phyloP scores from a whole-genome alignment of 2,797 vertebrate species.

The Molossus molossus region DNA sequence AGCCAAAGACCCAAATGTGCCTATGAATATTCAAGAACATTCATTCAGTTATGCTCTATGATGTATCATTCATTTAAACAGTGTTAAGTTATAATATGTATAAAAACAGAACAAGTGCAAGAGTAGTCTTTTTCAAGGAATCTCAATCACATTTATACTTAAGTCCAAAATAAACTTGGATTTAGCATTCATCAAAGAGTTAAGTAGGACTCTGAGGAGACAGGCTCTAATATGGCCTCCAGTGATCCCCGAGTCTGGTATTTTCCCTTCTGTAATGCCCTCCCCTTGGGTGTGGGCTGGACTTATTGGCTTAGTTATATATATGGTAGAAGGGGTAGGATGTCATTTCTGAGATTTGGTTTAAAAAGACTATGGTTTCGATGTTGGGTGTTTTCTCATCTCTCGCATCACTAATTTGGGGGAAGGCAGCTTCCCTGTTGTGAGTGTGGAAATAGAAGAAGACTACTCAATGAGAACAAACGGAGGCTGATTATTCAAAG shows the following conservation, averaged over 20 bases:
- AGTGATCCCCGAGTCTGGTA: not conserved
- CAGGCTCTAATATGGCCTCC: not conserved
- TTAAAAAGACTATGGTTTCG: not conserved
- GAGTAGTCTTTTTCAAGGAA: constrained; percentile 9
- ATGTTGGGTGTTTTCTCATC: not conserved
- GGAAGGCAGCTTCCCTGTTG: not conserved
- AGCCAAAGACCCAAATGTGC: constrained; percentile 3
- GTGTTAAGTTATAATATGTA: not conserved
- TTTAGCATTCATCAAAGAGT: not conserved
- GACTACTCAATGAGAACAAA: not conserved
- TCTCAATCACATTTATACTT: not conserved
- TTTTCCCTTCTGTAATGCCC: not conserved
- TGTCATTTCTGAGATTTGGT: not conserved
- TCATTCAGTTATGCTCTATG: not conserved
- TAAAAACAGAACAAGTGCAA: not conserved
- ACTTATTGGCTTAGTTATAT: not conserved
- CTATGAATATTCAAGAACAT: constrained; percentile 53
- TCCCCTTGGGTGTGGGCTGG: not conserved
- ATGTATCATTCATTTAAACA: constrained; percentile 18
- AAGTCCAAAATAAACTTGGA: not conserved
- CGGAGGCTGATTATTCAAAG: not conserved
- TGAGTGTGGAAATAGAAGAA: not conserved
- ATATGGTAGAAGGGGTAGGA: not conserved
- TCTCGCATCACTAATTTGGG: not conserved
- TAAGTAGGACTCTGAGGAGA: not conserved